Evolutionary conservation across 2,888 invertebrate genomes (phyloP).

Genomic region (Patella ulyssiponensis): DNA sequence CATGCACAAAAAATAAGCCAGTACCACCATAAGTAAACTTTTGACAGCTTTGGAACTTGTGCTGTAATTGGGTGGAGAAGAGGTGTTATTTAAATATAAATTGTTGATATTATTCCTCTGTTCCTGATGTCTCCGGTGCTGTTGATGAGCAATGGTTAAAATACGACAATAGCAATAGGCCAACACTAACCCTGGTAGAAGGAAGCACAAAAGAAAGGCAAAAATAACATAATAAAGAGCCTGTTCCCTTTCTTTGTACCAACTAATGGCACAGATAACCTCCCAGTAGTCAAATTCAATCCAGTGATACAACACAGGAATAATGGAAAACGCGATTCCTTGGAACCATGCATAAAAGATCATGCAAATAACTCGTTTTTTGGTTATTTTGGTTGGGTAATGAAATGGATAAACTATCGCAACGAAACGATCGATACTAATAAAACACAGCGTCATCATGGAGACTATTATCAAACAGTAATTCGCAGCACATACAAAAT

Average conservation of each 20-base stretch:
- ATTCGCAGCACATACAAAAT: slow-evolving; percentile 63
- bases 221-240: slow-evolving; percentile 62
- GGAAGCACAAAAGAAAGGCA: slow-evolving; percentile 64
- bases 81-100: slow-evolving; percentile 12
- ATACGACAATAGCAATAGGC: slow-evolving; percentile 57
- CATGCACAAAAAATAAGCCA: slow-evolving; percentile 68
- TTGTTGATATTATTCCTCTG: slow-evolving; percentile 4
- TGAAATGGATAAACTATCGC: slow-evolving; percentile 63
- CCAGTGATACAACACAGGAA: slow-evolving; percentile 60
- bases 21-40: slow-evolving; percentile 65
- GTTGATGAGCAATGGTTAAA: slow-evolving; percentile 13
- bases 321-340: slow-evolving; percentile 59
- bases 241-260: slow-evolving; percentile 51
- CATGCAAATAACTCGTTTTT: slow-evolving; percentile 28
- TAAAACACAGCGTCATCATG: slow-evolving; percentile 68
- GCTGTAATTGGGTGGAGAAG: slow-evolving; percentile 30
- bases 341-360: slow-evolving; percentile 65
- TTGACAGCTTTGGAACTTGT: slow-evolving; percentile 50
- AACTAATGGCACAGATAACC: slow-evolving; percentile 67
- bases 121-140: neutral
- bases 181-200: slow-evolving; percentile 59
- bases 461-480: slow-evolving; percentile 71
- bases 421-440: slow-evolving; percentile 67
- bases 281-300: slow-evolving; percentile 71
- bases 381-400: slow-evolving; percentile 54